A percentile compares a stretch with the other conserved stretches of the same genome.
Conservation (phyloP, 1,140 invertebrate species). For the Drosophila asahinai region DNA sequence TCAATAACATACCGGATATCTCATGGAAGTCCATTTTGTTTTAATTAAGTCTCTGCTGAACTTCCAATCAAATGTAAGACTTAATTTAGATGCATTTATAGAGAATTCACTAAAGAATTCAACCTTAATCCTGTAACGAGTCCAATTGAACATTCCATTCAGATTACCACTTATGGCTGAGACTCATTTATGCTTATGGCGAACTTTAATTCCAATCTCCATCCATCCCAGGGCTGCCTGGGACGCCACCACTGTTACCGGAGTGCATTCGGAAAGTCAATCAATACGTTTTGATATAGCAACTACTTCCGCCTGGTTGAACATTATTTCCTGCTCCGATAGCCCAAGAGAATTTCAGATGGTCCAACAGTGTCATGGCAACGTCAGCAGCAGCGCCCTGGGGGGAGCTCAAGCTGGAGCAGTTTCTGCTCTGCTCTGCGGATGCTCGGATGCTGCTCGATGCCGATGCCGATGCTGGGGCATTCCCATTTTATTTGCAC, state of each 20-base stretch:
- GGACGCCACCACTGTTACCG: not conserved
- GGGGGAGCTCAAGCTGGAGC: constrained; percentile 35
- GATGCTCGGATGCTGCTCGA: constrained; percentile 1
- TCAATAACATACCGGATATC: not conserved
- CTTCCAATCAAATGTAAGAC: not conserved
- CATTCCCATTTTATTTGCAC: constrained; percentile 69
- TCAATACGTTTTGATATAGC: constrained; percentile 69
- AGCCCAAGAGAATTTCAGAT: constrained; percentile 28
- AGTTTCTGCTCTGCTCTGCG: constrained; percentile 18
- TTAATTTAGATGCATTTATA: not conserved
- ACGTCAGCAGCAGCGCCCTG: constrained; percentile 34
- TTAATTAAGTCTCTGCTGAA: not conserved
- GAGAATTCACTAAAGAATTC: not conserved
- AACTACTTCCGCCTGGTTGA: constrained; percentile 70
- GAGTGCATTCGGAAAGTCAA: constrained; percentile 69
- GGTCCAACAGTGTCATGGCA: constrained; percentile 56
- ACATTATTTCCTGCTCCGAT: constrained; percentile 68
- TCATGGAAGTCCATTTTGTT: not conserved
- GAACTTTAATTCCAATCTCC: constrained; percentile 55
- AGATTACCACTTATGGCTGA: constrained; percentile 9
- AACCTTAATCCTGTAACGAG: not conserved
- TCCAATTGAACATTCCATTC: constrained; percentile 5
- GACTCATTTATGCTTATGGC: constrained; percentile 33
- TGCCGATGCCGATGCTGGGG: not conserved
- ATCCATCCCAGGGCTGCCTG: constrained; percentile 18